Conservation (phyloP, 2,113 vertebrate genomes). For the Psammodynastes pulverulentus region DNA sequence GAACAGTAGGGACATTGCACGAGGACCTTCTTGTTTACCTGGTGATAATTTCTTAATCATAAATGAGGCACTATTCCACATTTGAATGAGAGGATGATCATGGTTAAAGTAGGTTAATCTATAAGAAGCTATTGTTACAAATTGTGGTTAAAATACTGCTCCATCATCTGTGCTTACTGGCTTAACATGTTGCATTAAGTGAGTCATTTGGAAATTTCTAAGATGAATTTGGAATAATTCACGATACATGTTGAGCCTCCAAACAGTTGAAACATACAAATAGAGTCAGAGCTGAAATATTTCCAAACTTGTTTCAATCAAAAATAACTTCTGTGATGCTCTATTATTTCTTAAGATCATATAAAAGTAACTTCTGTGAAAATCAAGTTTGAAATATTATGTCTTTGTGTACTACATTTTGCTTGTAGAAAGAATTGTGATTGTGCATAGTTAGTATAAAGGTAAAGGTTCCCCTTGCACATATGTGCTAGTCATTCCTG, state of each 20-base stretch:
- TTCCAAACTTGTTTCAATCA: background rate
- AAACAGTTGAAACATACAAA: background rate
- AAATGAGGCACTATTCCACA: background rate
- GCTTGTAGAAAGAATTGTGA: background rate
- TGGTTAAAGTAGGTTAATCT: background rate
- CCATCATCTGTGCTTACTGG: background rate
- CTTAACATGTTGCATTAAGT: background rate
- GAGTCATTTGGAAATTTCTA: background rate
- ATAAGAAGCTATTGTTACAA: background rate
- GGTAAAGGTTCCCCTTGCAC: too few relatives aligned
- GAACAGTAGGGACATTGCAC: background rate
- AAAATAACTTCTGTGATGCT: background rate
- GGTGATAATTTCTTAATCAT: background rate
- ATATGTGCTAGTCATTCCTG: too few relatives aligned
- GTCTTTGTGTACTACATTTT: background rate
- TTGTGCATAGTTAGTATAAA: background rate
- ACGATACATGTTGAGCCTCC: background rate
- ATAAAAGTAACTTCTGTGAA: background rate
- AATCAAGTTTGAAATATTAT: background rate
- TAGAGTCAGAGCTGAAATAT: background rate
- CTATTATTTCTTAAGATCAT: background rate
- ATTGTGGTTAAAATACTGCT: background rate
- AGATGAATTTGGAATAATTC: background rate
- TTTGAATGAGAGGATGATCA: background rate
- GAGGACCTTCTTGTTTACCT: background rate